Evolutionary conservation across 1,140 invertebrate species (phyloP).

Genomic region (Sipha flava): DNA sequence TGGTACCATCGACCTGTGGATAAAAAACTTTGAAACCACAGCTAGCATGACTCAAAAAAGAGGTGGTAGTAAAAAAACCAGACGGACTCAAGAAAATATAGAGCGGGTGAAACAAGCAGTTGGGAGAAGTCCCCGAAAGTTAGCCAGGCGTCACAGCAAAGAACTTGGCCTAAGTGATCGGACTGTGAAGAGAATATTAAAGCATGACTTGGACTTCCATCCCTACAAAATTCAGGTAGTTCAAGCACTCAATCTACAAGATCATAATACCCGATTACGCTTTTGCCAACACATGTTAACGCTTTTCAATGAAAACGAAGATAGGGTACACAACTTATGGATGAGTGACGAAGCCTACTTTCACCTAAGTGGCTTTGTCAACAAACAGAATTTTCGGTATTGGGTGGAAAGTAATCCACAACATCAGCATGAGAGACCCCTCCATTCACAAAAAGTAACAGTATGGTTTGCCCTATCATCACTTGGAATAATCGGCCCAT

Average conservation of each 20-base stretch:
- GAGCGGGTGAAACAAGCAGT: not conserved
- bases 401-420: constrained; percentile 40
- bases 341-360: constrained; percentile 39
- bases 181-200: not conserved
- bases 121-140: not conserved
- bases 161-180: not conserved
- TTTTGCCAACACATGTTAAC: not conserved
- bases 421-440: constrained; percentile 40
- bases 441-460: constrained; percentile 42
- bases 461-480: constrained; percentile 37
- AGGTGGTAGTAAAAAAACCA: not conserved
- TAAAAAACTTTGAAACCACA: not conserved
- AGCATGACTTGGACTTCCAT: not conserved
- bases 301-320: not conserved
- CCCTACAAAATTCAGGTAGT: not conserved
- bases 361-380: constrained; percentile 38
- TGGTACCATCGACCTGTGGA: not conserved
- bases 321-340: constrained; percentile 30
- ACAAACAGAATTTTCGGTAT: constrained; percentile 40
- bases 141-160: not conserved
- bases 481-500: not conserved
- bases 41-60: not conserved
- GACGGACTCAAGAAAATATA: not conserved
- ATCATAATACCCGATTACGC: not conserved
- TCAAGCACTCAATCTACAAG: not conserved